A percentile compares a stretch with the other conserved stretches of the same genome.
These are phyloP conservation scores for Lampropteryx suffumata DNA, from an alignment of 2,888 invertebrate species.

Conservation along the genomic window DNA sequence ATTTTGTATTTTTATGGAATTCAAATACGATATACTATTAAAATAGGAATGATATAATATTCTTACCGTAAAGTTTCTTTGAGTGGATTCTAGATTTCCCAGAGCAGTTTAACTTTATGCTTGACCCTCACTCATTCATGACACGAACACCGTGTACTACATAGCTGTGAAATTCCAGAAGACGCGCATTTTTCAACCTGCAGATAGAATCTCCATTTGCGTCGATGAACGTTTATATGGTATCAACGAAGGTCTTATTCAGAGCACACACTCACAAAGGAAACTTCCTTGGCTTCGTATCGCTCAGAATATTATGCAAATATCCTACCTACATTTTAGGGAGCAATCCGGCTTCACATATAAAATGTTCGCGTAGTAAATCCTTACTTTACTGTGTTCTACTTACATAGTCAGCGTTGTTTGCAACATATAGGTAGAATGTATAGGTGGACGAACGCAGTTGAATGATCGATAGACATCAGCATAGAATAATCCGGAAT, in stretches of 20 bases:
- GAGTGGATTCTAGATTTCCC: no score
- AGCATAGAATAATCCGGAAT: neutral
- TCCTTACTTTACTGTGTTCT: constrained; percentile 37
- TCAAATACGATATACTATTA: no score
- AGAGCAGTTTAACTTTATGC: no score
- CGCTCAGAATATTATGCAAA: constrained; percentile 61
- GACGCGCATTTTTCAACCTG: no score
- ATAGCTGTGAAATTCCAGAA: no score
- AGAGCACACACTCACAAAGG: constrained; percentile 44
- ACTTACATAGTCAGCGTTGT: neutral
- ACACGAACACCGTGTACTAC: no score
- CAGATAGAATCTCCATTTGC: neutral
- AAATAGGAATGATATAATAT: no score
- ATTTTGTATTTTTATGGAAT: no score
- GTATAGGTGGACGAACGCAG: constrained; percentile 1
- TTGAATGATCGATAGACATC: neutral
- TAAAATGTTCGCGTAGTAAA: constrained; percentile 53
- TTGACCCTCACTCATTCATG: no score
- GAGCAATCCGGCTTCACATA: constrained; percentile 44
- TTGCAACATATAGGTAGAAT: neutral
- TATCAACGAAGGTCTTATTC: constrained; percentile 42
- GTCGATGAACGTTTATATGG: constrained; percentile 29
- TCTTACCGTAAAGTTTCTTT: no score
- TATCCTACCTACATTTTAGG: constrained; percentile 51
- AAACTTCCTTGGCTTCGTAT: constrained; percentile 49